phyloP scores from a whole-genome alignment of 2,797 vertebrate genomes.

The Thamnophis elegans region DNA sequence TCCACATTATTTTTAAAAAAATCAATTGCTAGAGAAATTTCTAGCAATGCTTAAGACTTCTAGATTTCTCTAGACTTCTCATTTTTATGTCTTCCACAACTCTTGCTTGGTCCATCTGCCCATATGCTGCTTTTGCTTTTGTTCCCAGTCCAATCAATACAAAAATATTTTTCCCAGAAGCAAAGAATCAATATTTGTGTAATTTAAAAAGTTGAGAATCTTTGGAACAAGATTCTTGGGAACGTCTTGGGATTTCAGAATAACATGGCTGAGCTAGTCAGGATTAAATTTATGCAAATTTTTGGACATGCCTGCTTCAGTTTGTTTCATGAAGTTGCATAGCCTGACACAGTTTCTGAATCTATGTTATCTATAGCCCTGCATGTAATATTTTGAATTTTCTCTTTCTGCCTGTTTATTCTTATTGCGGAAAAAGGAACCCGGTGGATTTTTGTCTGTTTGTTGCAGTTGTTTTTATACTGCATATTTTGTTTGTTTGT shows the following conservation, averaged over 20 bases:
- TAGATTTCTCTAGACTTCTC: neutral
- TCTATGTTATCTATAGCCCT: neutral
- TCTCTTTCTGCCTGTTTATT: fast-evolving
- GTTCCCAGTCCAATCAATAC: neutral
- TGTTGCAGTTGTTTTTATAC: neutral
- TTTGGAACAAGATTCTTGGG: neutral
- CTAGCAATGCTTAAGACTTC: neutral
- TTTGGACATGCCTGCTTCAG: neutral
- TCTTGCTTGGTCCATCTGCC: neutral
- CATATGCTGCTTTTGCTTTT: neutral
- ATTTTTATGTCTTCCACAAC: neutral
- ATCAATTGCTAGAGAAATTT: neutral
- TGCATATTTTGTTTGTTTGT: neutral
- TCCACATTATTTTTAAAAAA: neutral
- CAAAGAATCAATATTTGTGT: neutral
- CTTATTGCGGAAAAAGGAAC: neutral
- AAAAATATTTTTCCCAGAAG: neutral
- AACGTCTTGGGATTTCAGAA: neutral
- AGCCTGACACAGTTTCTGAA: neutral
- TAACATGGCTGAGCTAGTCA: neutral
- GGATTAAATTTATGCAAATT: neutral
- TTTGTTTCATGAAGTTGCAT: neutral
- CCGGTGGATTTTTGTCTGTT: neutral
- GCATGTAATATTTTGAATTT: neutral
- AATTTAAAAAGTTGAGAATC: neutral